A percentile compares a stretch with the other conserved stretches of the same genome.
phyloP scores from a whole-genome alignment of 2,888 invertebrate genomes.

The Hydriomena furcata region DNA sequence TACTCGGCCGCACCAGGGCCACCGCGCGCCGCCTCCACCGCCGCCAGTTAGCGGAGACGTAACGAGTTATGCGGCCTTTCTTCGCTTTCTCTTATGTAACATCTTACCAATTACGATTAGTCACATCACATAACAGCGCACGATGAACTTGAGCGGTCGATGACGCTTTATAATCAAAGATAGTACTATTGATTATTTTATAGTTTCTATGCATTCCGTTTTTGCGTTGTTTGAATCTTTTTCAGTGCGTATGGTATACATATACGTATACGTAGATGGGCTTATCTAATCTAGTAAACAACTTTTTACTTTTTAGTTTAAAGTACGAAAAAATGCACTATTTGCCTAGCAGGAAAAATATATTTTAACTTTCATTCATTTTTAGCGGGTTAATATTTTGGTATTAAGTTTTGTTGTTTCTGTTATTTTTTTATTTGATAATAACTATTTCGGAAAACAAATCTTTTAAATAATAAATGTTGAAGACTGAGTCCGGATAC shows the following conservation, averaged over 20 bases:
- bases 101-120: constrained; percentile 69
- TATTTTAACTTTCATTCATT: no score
- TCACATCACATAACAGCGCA: constrained; percentile 68
- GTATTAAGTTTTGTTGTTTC: no score
- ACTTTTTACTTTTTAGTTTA: no score
- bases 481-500: no score
- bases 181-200: constrained; percentile 32
- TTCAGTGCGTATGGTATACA: neutral
- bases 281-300: no score
- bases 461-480: no score
- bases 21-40: constrained; percentile 10
- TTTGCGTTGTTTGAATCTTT: constrained; percentile 26
- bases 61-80: constrained; percentile 75
- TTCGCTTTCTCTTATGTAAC: constrained; percentile 81
- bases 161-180: constrained; percentile 49
- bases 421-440: no score
- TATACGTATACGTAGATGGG: no score
- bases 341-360: no score
- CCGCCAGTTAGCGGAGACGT: constrained; percentile 64
- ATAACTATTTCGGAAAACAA: no score
- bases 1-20: constrained; percentile 50
- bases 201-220: constrained; percentile 9
- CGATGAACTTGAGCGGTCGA: constrained; percentile 71
- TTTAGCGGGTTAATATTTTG: no score
- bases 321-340: no score